Base-by-base conservation (phyloP, 2,113 vertebrate genomes). In the Anseranas semipalmata region DNA sequence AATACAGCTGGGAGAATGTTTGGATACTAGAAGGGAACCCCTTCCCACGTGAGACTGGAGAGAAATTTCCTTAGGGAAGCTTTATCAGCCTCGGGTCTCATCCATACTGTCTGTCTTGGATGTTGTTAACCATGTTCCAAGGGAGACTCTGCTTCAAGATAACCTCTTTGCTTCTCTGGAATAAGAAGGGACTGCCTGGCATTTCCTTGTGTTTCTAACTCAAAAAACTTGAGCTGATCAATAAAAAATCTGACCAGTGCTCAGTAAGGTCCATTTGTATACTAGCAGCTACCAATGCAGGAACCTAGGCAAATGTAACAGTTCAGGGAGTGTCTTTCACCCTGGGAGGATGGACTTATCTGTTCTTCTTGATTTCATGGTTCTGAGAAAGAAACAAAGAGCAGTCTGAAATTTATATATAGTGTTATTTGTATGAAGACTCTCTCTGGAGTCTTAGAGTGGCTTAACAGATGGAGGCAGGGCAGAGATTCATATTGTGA, bases 391-490 rank as follows among this genome's bases (percentile, higher is more conserved):
- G 74, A 76, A 87, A 78, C 7, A 33, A 66, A 80, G 74, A 94
- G 58, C 66, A 95, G 46, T 12, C 66, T 66, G 43, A 65, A 46
- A 82, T 91, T 72, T 91, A n/a, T 59, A 21, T 89, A 68, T 90
- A 56, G 66, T 73, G 48, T 45, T 79, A 75, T 78, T 81, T 92
- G 25, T 78, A 39, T 46, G 56, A 87, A 92, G 73, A 56, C 32
- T 74, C 46, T 92, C 59, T 90, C 59, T 84, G 79, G 85, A 88
- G 63, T 53, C 72, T 79, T 79, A 39, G 48, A 94, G 56, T 71
- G 53, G 24, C 50, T 95, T 96, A 95, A 78, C 94, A 96, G 89
- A 95, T 84, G 93, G 93, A 93, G 70, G 33, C 39, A 75, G 91
- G 43, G 77, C 84, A 95, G 58, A 85, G 70, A 95, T 85, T 85